These are phyloP conservation scores for Zootermopsis nevadensis DNA, from an alignment of 2,888 invertebrate species.

Conservation along the genomic window DNA sequence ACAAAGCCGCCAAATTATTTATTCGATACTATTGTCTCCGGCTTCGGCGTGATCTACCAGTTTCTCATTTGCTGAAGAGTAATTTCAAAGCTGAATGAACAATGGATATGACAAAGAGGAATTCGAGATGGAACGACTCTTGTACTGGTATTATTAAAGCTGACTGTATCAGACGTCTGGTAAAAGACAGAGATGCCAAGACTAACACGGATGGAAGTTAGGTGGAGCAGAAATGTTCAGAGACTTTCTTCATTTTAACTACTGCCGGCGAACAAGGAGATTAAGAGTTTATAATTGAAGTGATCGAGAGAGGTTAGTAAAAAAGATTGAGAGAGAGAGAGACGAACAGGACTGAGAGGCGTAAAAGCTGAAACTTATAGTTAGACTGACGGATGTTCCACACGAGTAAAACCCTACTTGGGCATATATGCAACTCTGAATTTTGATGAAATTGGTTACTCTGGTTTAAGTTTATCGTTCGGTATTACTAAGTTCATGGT, in stretches of 20 bases:
- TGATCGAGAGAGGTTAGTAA: neutral
- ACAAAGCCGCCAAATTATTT: slow-evolving; percentile 7
- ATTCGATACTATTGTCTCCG: neutral
- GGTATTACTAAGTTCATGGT: too few relatives aligned
- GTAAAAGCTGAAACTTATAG: neutral
- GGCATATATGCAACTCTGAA: too few relatives aligned
- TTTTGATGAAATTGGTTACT: too few relatives aligned
- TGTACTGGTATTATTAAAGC: slow-evolving; percentile 23
- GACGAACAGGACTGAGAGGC: neutral
- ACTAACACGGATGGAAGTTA: neutral
- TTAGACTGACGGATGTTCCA: too few relatives aligned
- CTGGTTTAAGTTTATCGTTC: too few relatives aligned
- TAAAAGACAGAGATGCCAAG: neutral
- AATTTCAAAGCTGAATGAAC: slow-evolving; percentile 27
- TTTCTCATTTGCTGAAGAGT: slow-evolving; percentile 17
- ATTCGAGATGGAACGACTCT: neutral
- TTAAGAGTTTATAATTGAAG: neutral
- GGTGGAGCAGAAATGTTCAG: neutral
- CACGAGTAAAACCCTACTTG: too few relatives aligned
- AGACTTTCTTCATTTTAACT: slow-evolving; percentile 1
- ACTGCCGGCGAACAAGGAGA: neutral
- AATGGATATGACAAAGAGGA: neutral
- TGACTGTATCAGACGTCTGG: neutral
- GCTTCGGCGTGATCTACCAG: neutral
- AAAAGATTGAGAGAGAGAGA: neutral